Percentiles rank a stretch among this genome's conserved stretches.
These are phyloP conservation scores for Cavia porcellus DNA, from an alignment of 2,113 vertebrate species.

Conservation along the genomic window DNA sequence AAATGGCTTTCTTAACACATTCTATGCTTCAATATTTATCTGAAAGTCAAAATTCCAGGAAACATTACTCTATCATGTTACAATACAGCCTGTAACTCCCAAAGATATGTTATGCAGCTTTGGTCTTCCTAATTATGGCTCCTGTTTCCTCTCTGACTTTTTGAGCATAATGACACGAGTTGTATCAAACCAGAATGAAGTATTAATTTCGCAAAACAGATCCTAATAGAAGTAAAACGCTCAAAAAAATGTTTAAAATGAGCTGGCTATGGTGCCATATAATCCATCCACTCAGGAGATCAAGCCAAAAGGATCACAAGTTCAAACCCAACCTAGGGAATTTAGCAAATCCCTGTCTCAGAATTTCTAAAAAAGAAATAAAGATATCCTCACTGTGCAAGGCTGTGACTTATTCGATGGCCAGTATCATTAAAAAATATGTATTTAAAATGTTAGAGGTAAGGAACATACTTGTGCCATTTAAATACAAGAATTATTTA, in stretches of 20 bases:
- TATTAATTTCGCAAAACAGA: constrained; percentile 42
- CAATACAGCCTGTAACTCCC: neutral
- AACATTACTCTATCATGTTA: neutral
- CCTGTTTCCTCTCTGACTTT: constrained; percentile 11
- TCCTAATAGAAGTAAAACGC: neutral
- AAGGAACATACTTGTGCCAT: neutral
- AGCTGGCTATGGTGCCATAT: neutral
- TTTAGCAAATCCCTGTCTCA: neutral
- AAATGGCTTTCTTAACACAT: neutral
- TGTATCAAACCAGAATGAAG: constrained; percentile 38
- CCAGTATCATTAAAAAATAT: neutral
- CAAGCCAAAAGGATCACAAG: neutral
- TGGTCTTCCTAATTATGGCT: constrained; percentile 55
- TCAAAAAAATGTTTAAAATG: constrained; percentile 28
- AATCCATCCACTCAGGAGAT: neutral
- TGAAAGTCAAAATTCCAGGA: constrained; percentile 46
- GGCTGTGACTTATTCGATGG: neutral
- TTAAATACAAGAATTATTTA: constrained; percentile 72
- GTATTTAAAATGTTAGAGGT: neutral
- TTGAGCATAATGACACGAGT: neutral
- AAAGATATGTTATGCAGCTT: neutral
- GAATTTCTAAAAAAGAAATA: neutral
- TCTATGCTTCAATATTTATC: constrained; percentile 7
- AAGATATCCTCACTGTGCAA: neutral
- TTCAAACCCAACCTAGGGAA: neutral